phyloP scores from a whole-genome alignment of 1,140 invertebrate species.

The Hyposmocoma kahamanoa region DNA sequence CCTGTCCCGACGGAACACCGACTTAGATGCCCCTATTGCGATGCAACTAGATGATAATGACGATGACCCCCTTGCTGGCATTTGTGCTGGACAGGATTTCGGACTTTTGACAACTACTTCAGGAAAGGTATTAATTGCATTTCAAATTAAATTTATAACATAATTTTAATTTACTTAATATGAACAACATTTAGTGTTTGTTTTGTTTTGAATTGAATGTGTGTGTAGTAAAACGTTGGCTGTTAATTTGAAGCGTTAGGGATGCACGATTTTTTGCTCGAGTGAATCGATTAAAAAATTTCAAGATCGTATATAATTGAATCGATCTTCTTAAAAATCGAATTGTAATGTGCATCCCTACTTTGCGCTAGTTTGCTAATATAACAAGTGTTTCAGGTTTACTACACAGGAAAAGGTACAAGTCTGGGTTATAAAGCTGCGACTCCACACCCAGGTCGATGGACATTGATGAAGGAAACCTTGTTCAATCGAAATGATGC shows the following conservation, averaged over 20 bases:
- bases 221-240: too few species aligned
- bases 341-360: too few species aligned
- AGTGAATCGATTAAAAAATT: too few species aligned
- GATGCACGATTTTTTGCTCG: too few species aligned
- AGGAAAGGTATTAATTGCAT: slow-evolving; percentile 85
- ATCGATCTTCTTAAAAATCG: too few species aligned
- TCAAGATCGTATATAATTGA: too few species aligned
- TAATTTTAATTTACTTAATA: too few species aligned
- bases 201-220: too few species aligned
- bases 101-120: slow-evolving; percentile 83
- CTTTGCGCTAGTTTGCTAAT: too few species aligned
- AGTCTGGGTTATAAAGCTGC: slow-evolving; percentile 57
- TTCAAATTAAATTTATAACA: too few species aligned
- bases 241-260: too few species aligned
- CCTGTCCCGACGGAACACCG: slow-evolving; percentile 39
- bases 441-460: slow-evolving; percentile 42
- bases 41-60: slow-evolving; percentile 58
- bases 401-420: slow-evolving; percentile 60
- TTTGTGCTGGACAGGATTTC: slow-evolving; percentile 88
- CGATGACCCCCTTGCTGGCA: slow-evolving; percentile 46
- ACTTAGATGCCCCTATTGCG: slow-evolving; percentile 43
- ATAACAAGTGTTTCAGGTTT: slow-evolving; percentile 63
- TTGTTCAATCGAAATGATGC: slow-evolving; percentile 44
- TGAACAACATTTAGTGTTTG: too few species aligned
- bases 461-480: slow-evolving; percentile 61